Conservation (phyloP, 1,140 invertebrate genomes). For the Microplitis demolitor region DNA sequence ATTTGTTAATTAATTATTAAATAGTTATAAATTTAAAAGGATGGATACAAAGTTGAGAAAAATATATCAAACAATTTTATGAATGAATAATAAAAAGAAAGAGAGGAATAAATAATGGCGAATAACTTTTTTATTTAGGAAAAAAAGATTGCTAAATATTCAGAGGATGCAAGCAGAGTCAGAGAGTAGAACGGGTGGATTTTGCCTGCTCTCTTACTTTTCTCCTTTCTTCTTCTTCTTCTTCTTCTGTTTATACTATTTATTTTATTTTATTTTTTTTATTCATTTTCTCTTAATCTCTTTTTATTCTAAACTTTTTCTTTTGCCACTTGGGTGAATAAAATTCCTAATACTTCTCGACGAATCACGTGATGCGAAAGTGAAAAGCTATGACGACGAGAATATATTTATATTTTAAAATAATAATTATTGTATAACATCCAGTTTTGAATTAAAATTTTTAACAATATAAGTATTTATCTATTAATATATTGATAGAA, state of each 20-base stretch:
- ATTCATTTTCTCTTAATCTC: not conserved
- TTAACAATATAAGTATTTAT: too few species aligned
- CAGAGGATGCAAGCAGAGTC: slow-evolving; percentile 14
- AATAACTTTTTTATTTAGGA: not conserved
- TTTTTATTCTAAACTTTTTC: not conserved
- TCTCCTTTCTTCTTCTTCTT: not conserved
- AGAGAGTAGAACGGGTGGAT: not conserved
- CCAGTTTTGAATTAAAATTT: too few species aligned
- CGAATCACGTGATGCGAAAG: not conserved
- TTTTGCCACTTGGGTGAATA: slow-evolving; percentile 1
- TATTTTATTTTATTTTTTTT: not conserved
- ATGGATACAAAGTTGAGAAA: not conserved
- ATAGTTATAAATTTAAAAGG: too few species aligned
- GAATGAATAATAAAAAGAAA: not conserved
- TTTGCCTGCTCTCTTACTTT: not conserved
- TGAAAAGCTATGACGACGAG: not conserved
- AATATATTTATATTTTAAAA: not conserved
- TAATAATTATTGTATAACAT: too few species aligned
- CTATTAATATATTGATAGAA: too few species aligned
- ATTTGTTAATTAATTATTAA: too few species aligned
- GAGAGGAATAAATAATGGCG: slow-evolving; percentile 4
- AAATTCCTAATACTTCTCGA: not conserved
- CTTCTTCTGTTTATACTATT: not conserved
- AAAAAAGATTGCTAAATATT: slow-evolving; percentile 4
- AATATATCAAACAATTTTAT: not conserved